Evolutionary conservation across 2,797 vertebrate species (phyloP).

Genomic region (Poecilia gillii): DNA sequence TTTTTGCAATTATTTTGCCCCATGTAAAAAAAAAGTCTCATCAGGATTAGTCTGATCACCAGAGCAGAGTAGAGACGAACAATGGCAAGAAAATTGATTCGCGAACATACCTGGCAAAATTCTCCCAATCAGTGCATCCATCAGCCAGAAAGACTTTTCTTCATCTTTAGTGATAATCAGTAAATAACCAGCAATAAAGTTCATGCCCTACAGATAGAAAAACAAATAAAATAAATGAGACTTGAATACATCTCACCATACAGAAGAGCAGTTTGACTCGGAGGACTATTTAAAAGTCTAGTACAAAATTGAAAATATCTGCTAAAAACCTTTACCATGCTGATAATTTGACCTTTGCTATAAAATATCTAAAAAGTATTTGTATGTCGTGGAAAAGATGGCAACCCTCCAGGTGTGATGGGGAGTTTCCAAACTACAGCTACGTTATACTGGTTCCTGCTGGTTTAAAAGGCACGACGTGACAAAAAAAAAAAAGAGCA

Average conservation of each 20-base stretch:
- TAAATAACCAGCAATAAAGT: constrained; percentile 94
- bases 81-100: background rate
- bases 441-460: background rate
- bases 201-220: constrained; percentile 89
- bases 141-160: constrained; percentile 95
- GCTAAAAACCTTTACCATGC: background rate
- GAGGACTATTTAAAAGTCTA: background rate
- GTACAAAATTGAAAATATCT: background rate
- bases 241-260: constrained; percentile 9
- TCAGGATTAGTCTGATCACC: constrained; percentile 52
- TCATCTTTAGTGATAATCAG: constrained; percentile 94
- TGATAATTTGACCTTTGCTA: background rate
- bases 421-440: background rate
- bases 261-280: background rate
- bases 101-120: constrained; percentile 70
- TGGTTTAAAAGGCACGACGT: background rate
- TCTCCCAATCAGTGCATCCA: constrained; percentile 87
- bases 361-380: background rate
- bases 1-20: background rate
- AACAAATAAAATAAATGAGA: constrained; percentile 21
- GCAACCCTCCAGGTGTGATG: background rate
- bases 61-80: constrained; percentile 15
- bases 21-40: background rate
- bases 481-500: background rate
- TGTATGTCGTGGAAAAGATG: background rate